Evolutionary conservation across 2,888 invertebrate species (phyloP), one percentile per base, ranked within the genome.

Genomic region (Eutolmus rufibarbis): DNA sequence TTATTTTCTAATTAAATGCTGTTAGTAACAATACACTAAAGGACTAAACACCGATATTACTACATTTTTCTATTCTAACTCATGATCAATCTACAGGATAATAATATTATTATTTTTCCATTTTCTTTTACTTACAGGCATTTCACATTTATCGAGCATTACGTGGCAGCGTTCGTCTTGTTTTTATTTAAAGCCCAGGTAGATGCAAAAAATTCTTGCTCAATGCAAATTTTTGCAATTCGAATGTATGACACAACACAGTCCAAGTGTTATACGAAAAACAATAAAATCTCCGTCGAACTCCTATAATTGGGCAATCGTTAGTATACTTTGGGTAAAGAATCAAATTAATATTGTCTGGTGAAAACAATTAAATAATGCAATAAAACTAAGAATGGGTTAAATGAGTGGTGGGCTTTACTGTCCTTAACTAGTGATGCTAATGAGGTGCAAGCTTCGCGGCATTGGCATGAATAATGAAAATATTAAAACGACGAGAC

Each of bases 101-200:
- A 56, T 1, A 9, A 19, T n/a, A 19, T 40, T 8, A 66, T 66
- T 12, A 34, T 3, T 23, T 66, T 66, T 66, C 28, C 12, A 23
- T 66, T 66, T 66, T 56, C 9, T 56, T 66, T 82, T 82, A 82
- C 82, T 82, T 82, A 82, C 82, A 57, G 82, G 82, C 82, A 82
- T 82, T 82, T 82, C 82, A 37, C 82, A 82, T 57, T 82, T 82
- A 82, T 82, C 82, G 37, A 82, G 82, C 82, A 82, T 82, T 82
- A 57, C 57, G 56, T 79, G 31, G 79, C 51, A 79, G 51, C 51
- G 23, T 66, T 66, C 66, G 66, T 66, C 66, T 66, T 57, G 57
- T 57, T 16, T 19, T 37, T 82, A 37, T 79, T 46, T 51, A 16
- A 66, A 66, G 14, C 66, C 66, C 23, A 66, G 46, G 81, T 28